Conservation (phyloP, 2,113 vertebrate species). For the Microcebus murinus region DNA sequence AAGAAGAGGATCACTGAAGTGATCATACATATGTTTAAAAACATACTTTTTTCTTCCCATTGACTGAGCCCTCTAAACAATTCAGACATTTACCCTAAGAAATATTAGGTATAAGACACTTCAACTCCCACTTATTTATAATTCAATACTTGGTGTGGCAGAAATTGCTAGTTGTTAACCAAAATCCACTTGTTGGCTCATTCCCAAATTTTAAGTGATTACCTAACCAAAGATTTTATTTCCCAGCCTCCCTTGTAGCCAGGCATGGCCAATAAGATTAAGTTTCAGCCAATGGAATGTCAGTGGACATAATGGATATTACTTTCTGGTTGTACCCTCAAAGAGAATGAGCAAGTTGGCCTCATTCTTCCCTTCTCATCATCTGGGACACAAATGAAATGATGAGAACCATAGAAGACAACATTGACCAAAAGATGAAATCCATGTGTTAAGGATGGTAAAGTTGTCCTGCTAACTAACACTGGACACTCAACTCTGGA, state of each 20-base stretch:
- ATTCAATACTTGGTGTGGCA: background rate
- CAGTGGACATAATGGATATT: background rate
- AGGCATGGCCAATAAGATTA: background rate
- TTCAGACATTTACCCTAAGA: background rate
- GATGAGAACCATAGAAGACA: background rate
- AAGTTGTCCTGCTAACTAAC: background rate
- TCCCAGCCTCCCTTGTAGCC: background rate
- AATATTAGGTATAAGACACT: background rate
- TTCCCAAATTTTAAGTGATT: background rate
- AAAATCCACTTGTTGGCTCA: background rate
- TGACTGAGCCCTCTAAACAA: background rate
- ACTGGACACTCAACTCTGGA: background rate
- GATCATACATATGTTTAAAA: background rate
- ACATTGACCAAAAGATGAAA: background rate
- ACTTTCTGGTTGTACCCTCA: background rate
- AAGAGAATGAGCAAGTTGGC: background rate
- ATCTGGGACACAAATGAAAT: background rate
- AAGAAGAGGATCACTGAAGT: background rate
- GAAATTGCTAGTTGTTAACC: background rate
- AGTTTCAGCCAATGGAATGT: background rate
- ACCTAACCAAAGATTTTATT: background rate
- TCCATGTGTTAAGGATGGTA: background rate
- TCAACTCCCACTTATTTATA: background rate
- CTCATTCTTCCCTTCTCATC: background rate
- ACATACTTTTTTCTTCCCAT: background rate